Evolutionary conservation across 2,113 vertebrate genomes (phyloP).

Genomic region (Tringa solitaria): DNA sequence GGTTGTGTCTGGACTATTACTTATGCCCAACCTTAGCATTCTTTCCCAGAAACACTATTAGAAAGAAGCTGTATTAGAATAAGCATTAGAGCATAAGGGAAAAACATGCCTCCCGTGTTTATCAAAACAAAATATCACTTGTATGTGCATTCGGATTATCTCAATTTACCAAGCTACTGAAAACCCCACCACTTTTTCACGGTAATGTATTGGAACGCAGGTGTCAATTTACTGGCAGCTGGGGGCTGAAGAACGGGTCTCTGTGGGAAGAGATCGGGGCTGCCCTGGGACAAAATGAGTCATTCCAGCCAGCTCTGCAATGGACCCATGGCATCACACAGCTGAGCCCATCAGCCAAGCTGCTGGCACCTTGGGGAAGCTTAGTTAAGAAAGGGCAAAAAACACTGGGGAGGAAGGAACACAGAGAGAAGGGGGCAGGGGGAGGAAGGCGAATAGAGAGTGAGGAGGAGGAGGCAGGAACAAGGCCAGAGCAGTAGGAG

Average conservation of each 20-base stretch:
- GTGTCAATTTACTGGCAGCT: not conserved
- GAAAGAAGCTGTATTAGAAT: not conserved
- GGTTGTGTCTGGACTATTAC: not conserved
- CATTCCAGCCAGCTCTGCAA: not conserved
- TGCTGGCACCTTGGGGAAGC: not conserved
- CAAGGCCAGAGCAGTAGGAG: not conserved
- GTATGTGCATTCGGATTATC: not conserved
- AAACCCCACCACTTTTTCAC: not conserved
- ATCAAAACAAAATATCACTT: not conserved
- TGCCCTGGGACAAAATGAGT: not conserved
- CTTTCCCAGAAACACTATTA: not conserved
- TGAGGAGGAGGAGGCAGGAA: not conserved
- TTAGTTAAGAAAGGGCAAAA: not conserved
- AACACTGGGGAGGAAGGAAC: not conserved
- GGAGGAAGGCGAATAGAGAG: not conserved
- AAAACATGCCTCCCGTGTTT: rapidly evolving
- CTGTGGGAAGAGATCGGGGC: not conserved
- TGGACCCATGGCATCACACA: not conserved
- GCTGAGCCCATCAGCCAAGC: not conserved
- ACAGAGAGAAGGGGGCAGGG: not conserved
- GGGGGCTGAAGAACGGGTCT: not conserved
- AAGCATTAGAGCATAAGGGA: not conserved
- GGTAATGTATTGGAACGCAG: not conserved
- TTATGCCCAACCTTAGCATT: not conserved
- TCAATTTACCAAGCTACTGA: not conserved